phyloP scores from a whole-genome alignment of 2,888 invertebrate species.

The Macroteleia sp. region DNA sequence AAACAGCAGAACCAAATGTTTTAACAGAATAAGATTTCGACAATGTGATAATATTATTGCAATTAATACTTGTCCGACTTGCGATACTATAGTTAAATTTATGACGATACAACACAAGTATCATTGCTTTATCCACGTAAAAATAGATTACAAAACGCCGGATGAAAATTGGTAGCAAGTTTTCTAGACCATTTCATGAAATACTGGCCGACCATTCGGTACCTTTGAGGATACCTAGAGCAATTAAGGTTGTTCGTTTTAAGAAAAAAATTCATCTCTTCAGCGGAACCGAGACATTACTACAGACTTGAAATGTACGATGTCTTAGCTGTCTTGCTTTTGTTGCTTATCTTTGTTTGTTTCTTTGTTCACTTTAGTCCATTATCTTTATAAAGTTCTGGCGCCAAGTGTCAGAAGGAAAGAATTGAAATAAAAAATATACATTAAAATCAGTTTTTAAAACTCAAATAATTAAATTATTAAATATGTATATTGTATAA shows the following conservation, averaged over 20 bases:
- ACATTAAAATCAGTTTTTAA: too few species aligned
- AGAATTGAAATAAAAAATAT: constrained; percentile 33
- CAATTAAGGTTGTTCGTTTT: constrained; percentile 47
- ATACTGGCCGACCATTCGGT: constrained; percentile 26
- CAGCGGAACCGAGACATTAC: constrained; percentile 27
- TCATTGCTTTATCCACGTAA: too few species aligned
- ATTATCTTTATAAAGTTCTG: constrained; percentile 48
- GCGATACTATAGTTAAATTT: too few species aligned
- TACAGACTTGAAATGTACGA: constrained; percentile 27
- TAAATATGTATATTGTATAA: too few species aligned
- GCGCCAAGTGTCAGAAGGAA: constrained; percentile 26
- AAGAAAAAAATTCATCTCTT: constrained; percentile 38
- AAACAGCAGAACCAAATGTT: too few species aligned
- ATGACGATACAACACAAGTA: too few species aligned
- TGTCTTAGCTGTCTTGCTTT: constrained; percentile 41
- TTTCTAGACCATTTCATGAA: constrained; percentile 45
- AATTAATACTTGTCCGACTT: too few species aligned
- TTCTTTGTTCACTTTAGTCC: constrained; percentile 44
- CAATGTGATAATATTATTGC: too few species aligned
- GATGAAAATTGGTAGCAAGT: constrained; percentile 23
- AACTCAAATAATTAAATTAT: too few species aligned
- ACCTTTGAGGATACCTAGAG: constrained; percentile 43
- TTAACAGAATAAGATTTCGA: too few species aligned
- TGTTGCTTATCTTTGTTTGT: constrained; percentile 28
- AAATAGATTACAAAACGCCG: constrained; percentile 33